These are phyloP conservation scores for Naso thynnoides DNA, from an alignment of 2,797 vertebrate species.

Conservation along the genomic window DNA sequence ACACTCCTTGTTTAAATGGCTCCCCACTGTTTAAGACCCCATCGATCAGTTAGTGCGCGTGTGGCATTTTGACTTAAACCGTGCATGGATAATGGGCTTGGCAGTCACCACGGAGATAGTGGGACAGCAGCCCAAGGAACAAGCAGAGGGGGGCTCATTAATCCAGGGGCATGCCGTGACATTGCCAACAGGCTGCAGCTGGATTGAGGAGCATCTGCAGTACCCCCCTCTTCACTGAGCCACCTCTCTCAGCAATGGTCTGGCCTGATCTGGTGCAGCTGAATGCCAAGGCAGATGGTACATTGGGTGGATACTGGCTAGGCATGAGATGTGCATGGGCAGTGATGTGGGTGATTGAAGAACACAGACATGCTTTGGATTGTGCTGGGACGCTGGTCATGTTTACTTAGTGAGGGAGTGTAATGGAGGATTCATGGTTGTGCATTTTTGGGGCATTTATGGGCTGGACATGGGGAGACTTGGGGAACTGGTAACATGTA, in stretches of 20 bases:
- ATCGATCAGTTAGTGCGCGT: slow-evolving; percentile 73
- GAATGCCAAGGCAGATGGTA: slow-evolving; percentile 78
- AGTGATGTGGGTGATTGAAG: slow-evolving; percentile 64
- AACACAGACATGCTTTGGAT: slow-evolving; percentile 65
- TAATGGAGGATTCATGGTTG: slow-evolving; percentile 51
- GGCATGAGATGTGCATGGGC: slow-evolving; percentile 60
- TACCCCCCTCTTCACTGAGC: slow-evolving; percentile 3
- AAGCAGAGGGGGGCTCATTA: slow-evolving; percentile 60
- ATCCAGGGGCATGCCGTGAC: slow-evolving; percentile 67
- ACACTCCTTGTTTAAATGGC: slow-evolving; percentile 63
- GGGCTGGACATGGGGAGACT: slow-evolving; percentile 6
- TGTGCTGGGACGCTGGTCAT: slow-evolving; percentile 53
- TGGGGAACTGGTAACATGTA: slow-evolving; percentile 19
- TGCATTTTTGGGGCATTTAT: slow-evolving; percentile 40
- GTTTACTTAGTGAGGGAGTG: slow-evolving; percentile 64
- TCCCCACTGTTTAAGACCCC: slow-evolving; percentile 71
- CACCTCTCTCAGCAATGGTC: slow-evolving; percentile 45
- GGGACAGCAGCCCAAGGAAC: slow-evolving; percentile 67
- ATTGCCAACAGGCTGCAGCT: slow-evolving; percentile 79
- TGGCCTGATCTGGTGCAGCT: slow-evolving; percentile 56
- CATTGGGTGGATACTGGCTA: slow-evolving; percentile 52
- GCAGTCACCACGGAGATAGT: slow-evolving; percentile 65
- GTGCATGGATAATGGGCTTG: slow-evolving; percentile 78
- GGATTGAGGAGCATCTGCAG: slow-evolving; percentile 72
- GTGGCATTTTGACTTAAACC: slow-evolving; percentile 79